A percentile compares a stretch with the other conserved stretches of the same genome.
These are phyloP conservation scores for Sceloporus tristichus DNA, from an alignment of 2,113 vertebrate genomes.

Conservation along the genomic window DNA sequence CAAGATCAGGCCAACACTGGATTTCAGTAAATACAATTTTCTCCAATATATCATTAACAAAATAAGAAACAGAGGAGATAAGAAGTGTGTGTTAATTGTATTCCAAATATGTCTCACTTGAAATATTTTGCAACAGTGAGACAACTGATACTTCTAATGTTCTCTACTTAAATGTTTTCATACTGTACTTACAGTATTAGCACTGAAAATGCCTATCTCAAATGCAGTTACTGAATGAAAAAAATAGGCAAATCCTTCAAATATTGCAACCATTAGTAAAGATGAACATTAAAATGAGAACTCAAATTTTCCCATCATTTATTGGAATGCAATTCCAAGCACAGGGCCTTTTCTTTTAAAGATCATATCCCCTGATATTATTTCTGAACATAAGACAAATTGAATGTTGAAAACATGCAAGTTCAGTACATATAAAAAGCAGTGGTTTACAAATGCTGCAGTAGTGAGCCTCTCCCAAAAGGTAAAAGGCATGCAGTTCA, in stretches of 20 bases:
- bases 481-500: constrained; percentile 10
- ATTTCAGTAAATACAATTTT: constrained; percentile 77
- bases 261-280: constrained; percentile 70
- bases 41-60: constrained; percentile 71
- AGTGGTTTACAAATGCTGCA: constrained; percentile 19
- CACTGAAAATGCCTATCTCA: constrained; percentile 68
- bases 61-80: constrained; percentile 69
- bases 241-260: constrained; percentile 71
- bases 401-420: constrained; percentile 67
- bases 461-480: constrained; percentile 10
- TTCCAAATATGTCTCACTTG: constrained; percentile 76
- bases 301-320: constrained; percentile 56
- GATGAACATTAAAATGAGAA: constrained; percentile 71
- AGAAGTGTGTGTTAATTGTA: constrained; percentile 66
- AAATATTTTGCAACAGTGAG: constrained; percentile 69
- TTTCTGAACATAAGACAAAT: constrained; percentile 62
- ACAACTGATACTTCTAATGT: constrained; percentile 66
- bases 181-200: constrained; percentile 76
- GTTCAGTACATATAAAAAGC: constrained; percentile 71
- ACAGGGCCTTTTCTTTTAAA: constrained; percentile 55
- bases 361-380: constrained; percentile 61
- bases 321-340: constrained; percentile 59
- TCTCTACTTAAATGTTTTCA: constrained; percentile 77
- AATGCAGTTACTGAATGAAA: constrained; percentile 65
- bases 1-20: constrained; percentile 80